phyloP scores from a whole-genome alignment of 2,888 invertebrate genomes.

The Ditula angustiorana region DNA sequence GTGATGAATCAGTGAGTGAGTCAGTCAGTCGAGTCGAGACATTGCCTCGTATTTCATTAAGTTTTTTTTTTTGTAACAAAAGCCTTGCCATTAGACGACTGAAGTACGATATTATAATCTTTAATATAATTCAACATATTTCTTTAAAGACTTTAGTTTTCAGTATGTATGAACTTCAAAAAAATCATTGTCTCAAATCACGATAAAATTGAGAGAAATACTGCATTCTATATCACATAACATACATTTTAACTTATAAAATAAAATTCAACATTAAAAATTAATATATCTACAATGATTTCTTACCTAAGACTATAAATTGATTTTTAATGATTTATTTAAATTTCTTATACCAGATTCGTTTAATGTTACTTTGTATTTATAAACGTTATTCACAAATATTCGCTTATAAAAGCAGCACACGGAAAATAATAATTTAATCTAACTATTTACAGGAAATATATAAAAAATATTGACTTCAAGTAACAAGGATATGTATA shows the following conservation, averaged over 20 bases:
- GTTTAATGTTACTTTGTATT: not conserved
- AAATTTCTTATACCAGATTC: constrained; percentile 4
- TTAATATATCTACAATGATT: constrained; percentile 27
- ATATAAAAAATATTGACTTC: constrained; percentile 38
- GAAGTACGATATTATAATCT: too few species aligned
- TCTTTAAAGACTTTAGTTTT: too few species aligned
- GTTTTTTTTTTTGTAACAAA: too few species aligned
- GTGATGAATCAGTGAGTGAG: not conserved
- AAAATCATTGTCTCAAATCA: constrained; percentile 26
- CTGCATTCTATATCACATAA: constrained; percentile 51
- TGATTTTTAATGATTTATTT: not conserved
- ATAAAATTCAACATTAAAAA: constrained; percentile 24
- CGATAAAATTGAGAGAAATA: constrained; percentile 44
- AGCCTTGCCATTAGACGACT: too few species aligned
- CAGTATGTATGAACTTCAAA: not conserved
- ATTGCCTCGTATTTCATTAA: too few species aligned
- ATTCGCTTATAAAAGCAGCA: constrained; percentile 19
- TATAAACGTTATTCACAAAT: constrained; percentile 14
- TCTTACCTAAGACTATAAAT: constrained; percentile 25
- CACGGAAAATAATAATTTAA: constrained; percentile 26
- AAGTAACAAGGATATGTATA: constrained; percentile 42
- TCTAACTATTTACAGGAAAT: constrained; percentile 40
- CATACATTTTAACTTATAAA: constrained; percentile 36
- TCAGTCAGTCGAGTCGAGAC: not conserved
- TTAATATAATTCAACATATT: too few species aligned